Percentiles rank a stretch among this genome's conserved stretches.
These are phyloP conservation scores for Ichneumon xanthorius DNA, from an alignment of 2,888 invertebrate genomes.

Conservation along the genomic window DNA sequence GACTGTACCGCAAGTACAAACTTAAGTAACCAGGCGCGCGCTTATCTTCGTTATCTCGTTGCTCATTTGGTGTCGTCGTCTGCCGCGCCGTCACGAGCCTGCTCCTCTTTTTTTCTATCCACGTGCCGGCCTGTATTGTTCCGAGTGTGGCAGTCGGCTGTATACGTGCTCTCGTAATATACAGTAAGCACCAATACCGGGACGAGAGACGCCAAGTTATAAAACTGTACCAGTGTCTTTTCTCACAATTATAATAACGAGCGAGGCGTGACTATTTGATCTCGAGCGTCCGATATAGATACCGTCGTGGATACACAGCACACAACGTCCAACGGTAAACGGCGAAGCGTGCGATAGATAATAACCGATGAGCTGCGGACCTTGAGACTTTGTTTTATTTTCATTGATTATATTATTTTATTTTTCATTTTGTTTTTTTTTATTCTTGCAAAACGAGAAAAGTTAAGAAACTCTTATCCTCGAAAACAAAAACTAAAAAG, in stretches of 20 bases:
- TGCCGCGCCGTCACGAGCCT: constrained; percentile 15
- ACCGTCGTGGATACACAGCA: not conserved
- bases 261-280: constrained; percentile 36
- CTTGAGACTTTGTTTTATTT: constrained; percentile 14
- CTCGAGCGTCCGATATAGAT: constrained; percentile 26
- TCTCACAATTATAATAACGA: constrained; percentile 34
- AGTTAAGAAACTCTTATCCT: not conserved
- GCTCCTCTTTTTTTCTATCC: constrained; percentile 12
- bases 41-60: constrained; percentile 47
- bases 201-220: constrained; percentile 7
- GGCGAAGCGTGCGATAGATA: constrained; percentile 27
- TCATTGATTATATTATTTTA: not conserved
- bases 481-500: not conserved
- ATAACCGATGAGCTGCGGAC: constrained; percentile 16
- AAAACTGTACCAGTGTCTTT: constrained; percentile 26
- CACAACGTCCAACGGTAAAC: constrained; percentile 12
- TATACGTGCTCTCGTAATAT: not conserved
- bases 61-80: constrained; percentile 10
- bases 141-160: not conserved
- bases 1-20: not conserved
- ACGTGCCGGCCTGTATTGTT: constrained; percentile 12
- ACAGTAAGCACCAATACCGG: not conserved
- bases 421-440: not conserved
- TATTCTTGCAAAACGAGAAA: not conserved
- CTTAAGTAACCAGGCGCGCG: not conserved